phyloP scores from a whole-genome alignment of 2,113 vertebrate genomes.

The Pseudolaguvia tuberculata region DNA sequence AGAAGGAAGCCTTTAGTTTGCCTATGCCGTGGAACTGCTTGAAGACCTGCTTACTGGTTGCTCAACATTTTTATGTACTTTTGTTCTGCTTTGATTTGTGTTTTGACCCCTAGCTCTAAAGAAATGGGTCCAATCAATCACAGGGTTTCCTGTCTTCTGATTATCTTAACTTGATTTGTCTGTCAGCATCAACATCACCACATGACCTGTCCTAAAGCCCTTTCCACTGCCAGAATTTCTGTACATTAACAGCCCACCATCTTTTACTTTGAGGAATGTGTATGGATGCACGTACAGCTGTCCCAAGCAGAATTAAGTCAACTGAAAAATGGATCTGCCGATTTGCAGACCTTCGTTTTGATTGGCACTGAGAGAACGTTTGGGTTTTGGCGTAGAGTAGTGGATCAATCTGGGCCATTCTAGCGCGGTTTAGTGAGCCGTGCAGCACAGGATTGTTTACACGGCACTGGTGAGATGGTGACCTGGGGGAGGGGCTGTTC shows the following conservation, averaged over 20 bases:
- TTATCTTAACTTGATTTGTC: slow-evolving; percentile 40
- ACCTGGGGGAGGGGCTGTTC: slow-evolving; percentile 45
- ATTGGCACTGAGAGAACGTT: slow-evolving; percentile 39
- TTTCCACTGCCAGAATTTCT: background rate
- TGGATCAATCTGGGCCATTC: slow-evolving; percentile 32
- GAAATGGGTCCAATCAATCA: slow-evolving; percentile 37
- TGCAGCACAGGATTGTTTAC: slow-evolving; percentile 45
- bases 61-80: slow-evolving; percentile 5
- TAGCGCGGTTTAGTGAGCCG: slow-evolving; percentile 32
- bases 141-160: slow-evolving; percentile 46
- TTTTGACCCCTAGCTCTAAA: slow-evolving; percentile 39
- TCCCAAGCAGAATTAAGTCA: background rate
- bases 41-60: background rate
- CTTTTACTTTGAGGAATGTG: slow-evolving; percentile 17
- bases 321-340: background rate
- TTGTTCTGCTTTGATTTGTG: background rate
- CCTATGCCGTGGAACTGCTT: background rate
- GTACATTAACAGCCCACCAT: slow-evolving; percentile 18
- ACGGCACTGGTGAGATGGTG: slow-evolving; percentile 29
- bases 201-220: background rate
- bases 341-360: slow-evolving; percentile 37
- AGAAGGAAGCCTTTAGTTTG: background rate
- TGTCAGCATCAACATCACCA: slow-evolving; percentile 29
- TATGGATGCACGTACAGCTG: background rate
- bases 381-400: slow-evolving; percentile 31